Percentiles rank a stretch among this genome's conserved stretches.
Conservation (phyloP, 2,888 invertebrate genomes). For the Exephanes ischioxanthus region DNA sequence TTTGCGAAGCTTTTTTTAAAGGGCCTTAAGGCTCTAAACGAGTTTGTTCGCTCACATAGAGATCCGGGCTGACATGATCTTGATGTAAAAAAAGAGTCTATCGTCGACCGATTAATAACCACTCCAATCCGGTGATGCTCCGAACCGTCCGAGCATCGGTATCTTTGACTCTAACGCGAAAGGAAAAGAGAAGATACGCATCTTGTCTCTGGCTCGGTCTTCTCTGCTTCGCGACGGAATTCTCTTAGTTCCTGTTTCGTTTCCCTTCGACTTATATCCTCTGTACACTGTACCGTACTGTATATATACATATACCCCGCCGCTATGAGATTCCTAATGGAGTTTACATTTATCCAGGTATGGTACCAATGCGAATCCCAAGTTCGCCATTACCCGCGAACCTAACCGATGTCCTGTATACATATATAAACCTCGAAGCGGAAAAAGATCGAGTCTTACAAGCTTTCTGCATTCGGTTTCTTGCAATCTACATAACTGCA, state of each 20-base stretch:
- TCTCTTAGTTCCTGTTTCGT: constrained; percentile 25
- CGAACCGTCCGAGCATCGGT: neutral
- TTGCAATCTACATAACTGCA: constrained; percentile 22
- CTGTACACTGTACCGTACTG: neutral
- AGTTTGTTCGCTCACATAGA: too few species aligned
- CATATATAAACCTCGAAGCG: constrained; percentile 4
- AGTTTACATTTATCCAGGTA: constrained; percentile 63
- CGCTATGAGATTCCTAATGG: constrained; percentile 62
- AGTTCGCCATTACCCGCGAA: constrained; percentile 47
- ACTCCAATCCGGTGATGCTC: neutral
- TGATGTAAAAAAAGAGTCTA: neutral
- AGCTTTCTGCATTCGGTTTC: constrained; percentile 62
- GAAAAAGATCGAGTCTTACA: constrained; percentile 41
- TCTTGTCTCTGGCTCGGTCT: constrained; percentile 35
- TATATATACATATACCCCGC: constrained; percentile 9
- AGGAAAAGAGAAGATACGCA: constrained; percentile 26
- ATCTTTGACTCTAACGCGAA: neutral
- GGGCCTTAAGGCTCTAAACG: too few species aligned
- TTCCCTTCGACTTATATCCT: constrained; percentile 43
- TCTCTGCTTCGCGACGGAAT: constrained; percentile 37
- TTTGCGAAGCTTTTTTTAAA: too few species aligned
- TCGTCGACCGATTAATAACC: neutral
- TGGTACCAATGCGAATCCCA: constrained; percentile 58
- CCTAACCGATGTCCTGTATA: constrained; percentile 8
- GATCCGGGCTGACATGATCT: too few species aligned